Evolutionary conservation across 1,140 invertebrate species (phyloP), one percentile per base, ranked within the genome.

Genomic region (Penaeus indicus): DNA sequence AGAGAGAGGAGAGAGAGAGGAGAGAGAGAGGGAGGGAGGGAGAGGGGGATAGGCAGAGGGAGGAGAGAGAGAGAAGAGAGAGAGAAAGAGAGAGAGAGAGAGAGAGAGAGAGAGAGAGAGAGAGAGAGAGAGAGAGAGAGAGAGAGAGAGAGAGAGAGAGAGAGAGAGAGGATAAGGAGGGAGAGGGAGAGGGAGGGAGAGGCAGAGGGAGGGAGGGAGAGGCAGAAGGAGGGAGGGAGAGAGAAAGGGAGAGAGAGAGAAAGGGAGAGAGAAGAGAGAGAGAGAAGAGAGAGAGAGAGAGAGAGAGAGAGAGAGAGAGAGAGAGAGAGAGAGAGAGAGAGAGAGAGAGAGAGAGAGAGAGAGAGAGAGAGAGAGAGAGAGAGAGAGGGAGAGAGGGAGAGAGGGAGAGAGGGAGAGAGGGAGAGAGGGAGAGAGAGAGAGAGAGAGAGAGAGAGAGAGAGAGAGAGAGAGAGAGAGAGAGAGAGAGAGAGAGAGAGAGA

Each of bases 301-400:
- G 90, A 89, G 25, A 75, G 82, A 91, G n/a, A 54, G 21, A 79
- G 22, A 38, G 25, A 79, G 3, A 79, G 22, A 79, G 22, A 79
- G 22, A 79, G 22, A 79, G 22, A 79, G 22, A 79, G 22, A 79
- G 22, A 47, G 22, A n/a, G 10, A 47, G 16, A 27, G 16, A 27
- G 16, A 75, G 0, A 75, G 16, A 75, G 16, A 75, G 2, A 75
- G 16, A 75, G 2, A 75, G 16, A 72, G 0, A 47, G 7, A 47
- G 7, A 47, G 7, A 47, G 7, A 47, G 7, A 47, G 7, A 47
- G 7, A 47, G 7, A 47, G 7, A 47, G 7, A 32, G 32, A 32
- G 32, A 32, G 32, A 32, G 32, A 32, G 32, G 2, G 32, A 32
- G 32, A 32, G 32, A 32, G 32, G 10, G 42, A 47, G 42, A 47